These are phyloP conservation scores for Drosophila infuscata DNA, from an alignment of 2,888 invertebrate species.

Conservation along the genomic window DNA sequence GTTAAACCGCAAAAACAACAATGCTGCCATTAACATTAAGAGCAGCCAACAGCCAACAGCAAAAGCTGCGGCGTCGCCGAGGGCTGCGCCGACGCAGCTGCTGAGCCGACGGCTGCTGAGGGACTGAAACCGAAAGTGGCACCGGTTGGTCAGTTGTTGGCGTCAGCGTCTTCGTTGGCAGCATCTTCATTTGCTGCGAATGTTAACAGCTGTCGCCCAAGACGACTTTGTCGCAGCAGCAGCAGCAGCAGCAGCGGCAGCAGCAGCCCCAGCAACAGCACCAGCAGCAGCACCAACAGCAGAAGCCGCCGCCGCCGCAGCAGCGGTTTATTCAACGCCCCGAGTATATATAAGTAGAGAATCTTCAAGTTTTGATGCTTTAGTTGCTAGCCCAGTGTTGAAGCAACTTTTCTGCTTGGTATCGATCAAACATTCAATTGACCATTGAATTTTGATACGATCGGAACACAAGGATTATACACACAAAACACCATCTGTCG, in stretches of 20 bases:
- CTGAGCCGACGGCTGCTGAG: constrained; percentile 33
- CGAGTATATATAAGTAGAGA: constrained; percentile 84
- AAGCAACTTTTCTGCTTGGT: constrained; percentile 75
- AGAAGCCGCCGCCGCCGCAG: constrained; percentile 18
- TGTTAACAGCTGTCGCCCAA: constrained; percentile 84
- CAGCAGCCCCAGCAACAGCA: constrained; percentile 18
- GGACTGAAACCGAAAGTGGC: constrained; percentile 50
- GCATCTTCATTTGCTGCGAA: constrained; percentile 75
- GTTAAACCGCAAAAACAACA: constrained; percentile 57
- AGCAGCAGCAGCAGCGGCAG: constrained; percentile 9
- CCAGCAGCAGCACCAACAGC: constrained; percentile 6
- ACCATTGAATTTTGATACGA: constrained; percentile 84
- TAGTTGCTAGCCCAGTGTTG: constrained; percentile 85
- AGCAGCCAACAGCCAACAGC: constrained; percentile 41
- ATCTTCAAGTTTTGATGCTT: constrained; percentile 84
- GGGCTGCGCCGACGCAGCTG: constrained; percentile 38
- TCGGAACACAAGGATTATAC: constrained; percentile 72
- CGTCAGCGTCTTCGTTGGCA: constrained; percentile 51
- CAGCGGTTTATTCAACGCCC: constrained; percentile 46
- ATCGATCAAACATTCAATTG: constrained; percentile 84
- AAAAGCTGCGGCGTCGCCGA: constrained; percentile 19
- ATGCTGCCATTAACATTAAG: constrained; percentile 44
- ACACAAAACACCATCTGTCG: constrained; percentile 43
- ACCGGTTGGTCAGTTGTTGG: constrained; percentile 64
- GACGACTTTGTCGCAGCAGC: constrained; percentile 31